Evolutionary conservation across 92 coral and sea anemone genomes (phyloP).

Genomic region (Diadumene lineata): DNA sequence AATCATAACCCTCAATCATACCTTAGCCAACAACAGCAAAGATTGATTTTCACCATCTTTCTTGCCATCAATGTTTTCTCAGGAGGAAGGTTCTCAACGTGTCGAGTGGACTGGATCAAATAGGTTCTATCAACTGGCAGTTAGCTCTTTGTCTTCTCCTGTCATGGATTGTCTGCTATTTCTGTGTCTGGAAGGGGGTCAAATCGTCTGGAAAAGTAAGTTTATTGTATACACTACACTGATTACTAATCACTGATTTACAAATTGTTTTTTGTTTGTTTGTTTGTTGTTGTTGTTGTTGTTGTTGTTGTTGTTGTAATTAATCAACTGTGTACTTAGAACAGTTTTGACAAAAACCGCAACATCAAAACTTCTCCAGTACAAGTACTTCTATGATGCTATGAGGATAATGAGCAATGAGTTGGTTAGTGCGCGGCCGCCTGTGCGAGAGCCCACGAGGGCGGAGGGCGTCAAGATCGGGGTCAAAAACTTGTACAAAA

Average conservation of each 20-base stretch:
- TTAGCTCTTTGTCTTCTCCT: conserved; percentile 65
- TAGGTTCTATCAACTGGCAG: conserved; percentile 65
- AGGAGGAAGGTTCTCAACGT: conserved; percentile 46
- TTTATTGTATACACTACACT: conserved; percentile 23
- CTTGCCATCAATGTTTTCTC: background rate
- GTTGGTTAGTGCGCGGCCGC: too few relatives aligned
- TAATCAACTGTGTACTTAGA: too few relatives aligned
- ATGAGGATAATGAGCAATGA: too few relatives aligned
- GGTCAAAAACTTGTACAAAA: too few relatives aligned
- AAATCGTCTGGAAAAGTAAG: conserved; percentile 76
- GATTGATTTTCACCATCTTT: background rate
- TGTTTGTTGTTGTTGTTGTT: too few relatives aligned
- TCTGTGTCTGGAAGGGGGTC: conserved; percentile 81
- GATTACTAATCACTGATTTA: background rate
- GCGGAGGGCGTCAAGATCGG: too few relatives aligned
- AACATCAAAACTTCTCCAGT: too few relatives aligned
- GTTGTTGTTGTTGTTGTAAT: background rate
- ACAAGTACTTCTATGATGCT: too few relatives aligned
- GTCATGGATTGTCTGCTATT: conserved; percentile 77
- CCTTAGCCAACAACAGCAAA: background rate
- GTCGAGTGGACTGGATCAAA: conserved; percentile 47
- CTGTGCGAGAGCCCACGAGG: too few relatives aligned
- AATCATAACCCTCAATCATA: too few relatives aligned
- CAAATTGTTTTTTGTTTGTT: too few relatives aligned
- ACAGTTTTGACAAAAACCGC: too few relatives aligned